phyloP scores from a whole-genome alignment of 2,113 vertebrate species.

The Saguinus imperator region DNA sequence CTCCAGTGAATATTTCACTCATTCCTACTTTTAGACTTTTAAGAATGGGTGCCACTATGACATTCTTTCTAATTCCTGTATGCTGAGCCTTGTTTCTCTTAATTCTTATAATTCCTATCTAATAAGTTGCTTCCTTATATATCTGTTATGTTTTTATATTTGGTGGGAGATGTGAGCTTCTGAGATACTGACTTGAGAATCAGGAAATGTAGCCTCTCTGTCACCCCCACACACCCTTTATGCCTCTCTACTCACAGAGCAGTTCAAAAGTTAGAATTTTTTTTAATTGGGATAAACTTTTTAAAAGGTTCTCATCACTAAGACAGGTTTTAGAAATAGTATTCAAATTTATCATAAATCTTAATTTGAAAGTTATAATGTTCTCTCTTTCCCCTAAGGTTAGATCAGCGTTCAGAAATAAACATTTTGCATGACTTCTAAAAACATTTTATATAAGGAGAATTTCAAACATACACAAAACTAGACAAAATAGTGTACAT shows the following conservation, averaged over 20 bases:
- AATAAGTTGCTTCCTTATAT: neutral
- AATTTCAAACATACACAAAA: neutral
- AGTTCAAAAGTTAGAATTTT: neutral
- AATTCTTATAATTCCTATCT: neutral
- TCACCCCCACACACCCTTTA: neutral
- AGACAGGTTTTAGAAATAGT: slow-evolving; percentile 20
- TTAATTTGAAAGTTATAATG: neutral
- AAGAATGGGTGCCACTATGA: neutral
- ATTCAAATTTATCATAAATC: neutral
- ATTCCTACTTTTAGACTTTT: neutral
- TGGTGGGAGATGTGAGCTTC: neutral
- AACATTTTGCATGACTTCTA: neutral
- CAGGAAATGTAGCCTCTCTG: neutral
- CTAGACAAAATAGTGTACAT: neutral
- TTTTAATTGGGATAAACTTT: neutral
- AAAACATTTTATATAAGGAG: neutral
- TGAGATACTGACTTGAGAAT: neutral
- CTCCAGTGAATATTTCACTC: neutral
- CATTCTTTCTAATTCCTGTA: neutral
- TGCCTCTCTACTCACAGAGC: neutral
- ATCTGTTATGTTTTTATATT: neutral
- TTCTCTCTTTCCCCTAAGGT: neutral
- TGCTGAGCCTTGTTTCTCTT: neutral
- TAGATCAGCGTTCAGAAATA: neutral
- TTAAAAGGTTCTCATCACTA: slow-evolving; percentile 20